Evolutionary conservation across 2,888 invertebrate genomes (phyloP).

Genomic region (Thysanoteuthis rhombus): DNA sequence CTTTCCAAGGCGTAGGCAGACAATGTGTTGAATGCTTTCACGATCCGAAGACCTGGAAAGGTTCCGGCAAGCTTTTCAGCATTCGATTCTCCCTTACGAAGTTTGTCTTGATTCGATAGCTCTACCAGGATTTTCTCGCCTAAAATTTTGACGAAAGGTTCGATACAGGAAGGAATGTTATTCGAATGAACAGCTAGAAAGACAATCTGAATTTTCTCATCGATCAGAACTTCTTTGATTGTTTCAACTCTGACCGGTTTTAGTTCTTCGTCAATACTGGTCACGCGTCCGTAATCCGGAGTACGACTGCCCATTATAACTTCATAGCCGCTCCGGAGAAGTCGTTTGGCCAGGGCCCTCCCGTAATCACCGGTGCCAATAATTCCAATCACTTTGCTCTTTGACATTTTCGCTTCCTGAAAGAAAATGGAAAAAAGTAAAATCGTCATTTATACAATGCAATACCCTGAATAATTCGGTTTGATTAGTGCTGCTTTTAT

Average conservation of each 20-base stretch:
- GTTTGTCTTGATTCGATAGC: slow-evolving; percentile 53
- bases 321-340: slow-evolving; percentile 53
- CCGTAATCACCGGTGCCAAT: slow-evolving; percentile 60
- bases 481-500: too few species aligned
- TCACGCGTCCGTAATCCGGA: slow-evolving; percentile 36
- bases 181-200: slow-evolving; percentile 54
- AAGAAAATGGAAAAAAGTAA: background rate
- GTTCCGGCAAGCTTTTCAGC: slow-evolving; percentile 51
- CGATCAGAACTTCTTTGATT: background rate
- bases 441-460: too few species aligned
- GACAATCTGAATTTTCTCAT: slow-evolving; percentile 39
- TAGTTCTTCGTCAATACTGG: background rate
- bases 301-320: slow-evolving; percentile 58
- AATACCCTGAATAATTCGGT: too few species aligned
- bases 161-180: slow-evolving; percentile 48
- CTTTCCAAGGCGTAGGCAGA: slow-evolving; percentile 58
- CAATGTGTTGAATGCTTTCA: slow-evolving; percentile 61
- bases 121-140: slow-evolving; percentile 53
- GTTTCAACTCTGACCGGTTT: background rate
- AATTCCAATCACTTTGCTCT: slow-evolving; percentile 45
- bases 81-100: slow-evolving; percentile 45
- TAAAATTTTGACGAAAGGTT: slow-evolving; percentile 40
- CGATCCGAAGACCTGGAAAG: slow-evolving; percentile 47
- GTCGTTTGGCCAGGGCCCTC: slow-evolving; percentile 51
- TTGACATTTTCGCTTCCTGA: background rate